Evolutionary conservation across 1,140 invertebrate species (phyloP), one percentile per base, ranked within the genome.

Genomic region (Panulirus ornatus): DNA sequence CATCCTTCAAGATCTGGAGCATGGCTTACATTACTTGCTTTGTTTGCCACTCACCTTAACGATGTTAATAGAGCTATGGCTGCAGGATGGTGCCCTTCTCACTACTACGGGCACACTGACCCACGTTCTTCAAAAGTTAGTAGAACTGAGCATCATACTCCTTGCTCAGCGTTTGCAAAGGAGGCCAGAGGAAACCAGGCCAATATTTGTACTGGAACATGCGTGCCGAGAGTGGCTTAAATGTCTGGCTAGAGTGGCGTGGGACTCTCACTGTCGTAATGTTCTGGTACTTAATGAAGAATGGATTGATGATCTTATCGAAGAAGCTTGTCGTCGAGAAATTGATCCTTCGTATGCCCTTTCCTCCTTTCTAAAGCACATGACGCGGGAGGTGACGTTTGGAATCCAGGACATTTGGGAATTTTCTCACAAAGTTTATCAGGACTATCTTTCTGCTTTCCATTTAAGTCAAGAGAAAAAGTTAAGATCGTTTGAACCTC

Each of bases 391-490:
- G 27, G n/a, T 27, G 9, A 6, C 8, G 36, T 78, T 78, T 1
- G 27, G 19, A 14, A 78, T 2, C 6, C 16, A 47, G 36, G 16
- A 47, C 44, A 47, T 30, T 27, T 78, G 75, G 75, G 38, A 78
- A 36, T 78, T 78, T 38, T 36, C 44, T 30, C 75, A 78, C 22
- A 78, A 47, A 78, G 44, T n/a, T 44, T 78, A 44, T 47, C 75
- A 78, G 40, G 75, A 78, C 22, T 78, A 78, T 47, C 75, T 78
- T 22, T 44, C 75, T 27, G 75, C 36, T 47, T 6, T 27, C 2
- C 27, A 78, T 16, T 11, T 78, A 27, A 78, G 40, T 78, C 27
- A 78, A 27, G 27, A 27, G 38, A 6, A 40, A n/a, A n/a, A n/a
- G n/a, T n/a, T n/a, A n/a, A n/a, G n/a, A n/a, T n/a, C n/a, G n/a